phyloP scores from a whole-genome alignment of 2,888 invertebrate genomes.

The Ditylenchus weischeri region DNA sequence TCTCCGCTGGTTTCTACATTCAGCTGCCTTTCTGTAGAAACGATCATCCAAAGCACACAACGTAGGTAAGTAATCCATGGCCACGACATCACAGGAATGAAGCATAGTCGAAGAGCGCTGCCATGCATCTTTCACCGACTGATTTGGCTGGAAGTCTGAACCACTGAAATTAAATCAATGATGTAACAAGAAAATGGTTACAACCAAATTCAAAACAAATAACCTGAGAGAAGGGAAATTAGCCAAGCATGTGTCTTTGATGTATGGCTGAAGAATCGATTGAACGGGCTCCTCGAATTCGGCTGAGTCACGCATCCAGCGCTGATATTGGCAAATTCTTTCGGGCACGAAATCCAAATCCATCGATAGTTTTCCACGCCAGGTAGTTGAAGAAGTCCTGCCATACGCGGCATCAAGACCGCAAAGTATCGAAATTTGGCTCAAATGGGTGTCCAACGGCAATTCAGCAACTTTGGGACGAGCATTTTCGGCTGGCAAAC shows the following conservation, averaged over 20 bases:
- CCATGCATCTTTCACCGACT: conserved; percentile 5
- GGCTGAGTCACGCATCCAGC: too few relatives aligned
- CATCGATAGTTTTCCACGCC: conserved; percentile 4
- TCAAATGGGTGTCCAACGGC: background rate
- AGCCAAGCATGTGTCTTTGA: too few relatives aligned
- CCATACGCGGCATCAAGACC: conserved; percentile 20
- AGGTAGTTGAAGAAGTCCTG: background rate
- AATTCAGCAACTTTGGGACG: background rate
- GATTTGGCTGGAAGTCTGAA: too few relatives aligned
- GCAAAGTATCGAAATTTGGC: background rate
- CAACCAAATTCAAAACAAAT: too few relatives aligned
- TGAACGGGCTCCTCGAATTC: background rate
- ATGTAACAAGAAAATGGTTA: too few relatives aligned
- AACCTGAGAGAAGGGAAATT: too few relatives aligned
- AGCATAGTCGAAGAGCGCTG: background rate
- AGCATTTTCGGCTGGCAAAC: background rate
- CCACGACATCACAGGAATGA: background rate
- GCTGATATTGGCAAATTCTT: background rate
- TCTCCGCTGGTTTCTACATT: too few relatives aligned
- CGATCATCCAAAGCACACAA: conserved; percentile 10
- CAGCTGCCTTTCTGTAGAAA: background rate
- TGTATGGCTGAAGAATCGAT: too few relatives aligned
- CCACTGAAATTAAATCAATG: too few relatives aligned
- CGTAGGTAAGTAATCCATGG: conserved; percentile 7
- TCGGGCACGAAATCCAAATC: conserved; percentile 16